phyloP scores from a whole-genome alignment of 2,888 invertebrate genomes.

The Kryphioiulus occultus region DNA sequence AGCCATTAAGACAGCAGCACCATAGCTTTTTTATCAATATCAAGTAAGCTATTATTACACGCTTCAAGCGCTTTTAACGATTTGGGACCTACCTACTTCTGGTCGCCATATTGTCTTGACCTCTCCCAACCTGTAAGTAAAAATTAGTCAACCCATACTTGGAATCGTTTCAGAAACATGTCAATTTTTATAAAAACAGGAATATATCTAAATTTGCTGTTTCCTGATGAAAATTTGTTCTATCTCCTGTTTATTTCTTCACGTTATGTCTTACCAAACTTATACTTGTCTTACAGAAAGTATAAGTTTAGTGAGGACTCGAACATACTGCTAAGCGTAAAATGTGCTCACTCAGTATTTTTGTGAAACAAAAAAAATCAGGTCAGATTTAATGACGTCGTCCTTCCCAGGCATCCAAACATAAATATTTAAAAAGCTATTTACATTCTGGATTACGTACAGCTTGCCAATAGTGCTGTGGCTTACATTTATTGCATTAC shows the following conservation, averaged over 20 bases:
- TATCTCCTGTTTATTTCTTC: no score
- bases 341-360: neutral
- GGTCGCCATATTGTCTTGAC: neutral
- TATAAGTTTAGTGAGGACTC: neutral
- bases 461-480: neutral
- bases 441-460: neutral
- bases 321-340: neutral
- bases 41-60: neutral
- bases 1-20: neutral
- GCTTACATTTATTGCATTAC: neutral
- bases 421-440: neutral
- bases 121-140: neutral
- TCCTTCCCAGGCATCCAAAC: constrained; percentile 14
- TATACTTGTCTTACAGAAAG: no score
- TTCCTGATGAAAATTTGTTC: no score
- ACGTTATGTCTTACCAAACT: no score
- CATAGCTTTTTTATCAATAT: neutral
- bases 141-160: no score
- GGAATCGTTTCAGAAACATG: no score
- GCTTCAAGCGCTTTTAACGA: neutral
- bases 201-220: no score
- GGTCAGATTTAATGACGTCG: constrained; percentile 16
- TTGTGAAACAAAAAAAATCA: neutral
- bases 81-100: neutral
- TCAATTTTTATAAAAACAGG: no score